Evolutionary conservation across 2,797 vertebrate species (phyloP).

Genomic region (Xenentodon cancila): DNA sequence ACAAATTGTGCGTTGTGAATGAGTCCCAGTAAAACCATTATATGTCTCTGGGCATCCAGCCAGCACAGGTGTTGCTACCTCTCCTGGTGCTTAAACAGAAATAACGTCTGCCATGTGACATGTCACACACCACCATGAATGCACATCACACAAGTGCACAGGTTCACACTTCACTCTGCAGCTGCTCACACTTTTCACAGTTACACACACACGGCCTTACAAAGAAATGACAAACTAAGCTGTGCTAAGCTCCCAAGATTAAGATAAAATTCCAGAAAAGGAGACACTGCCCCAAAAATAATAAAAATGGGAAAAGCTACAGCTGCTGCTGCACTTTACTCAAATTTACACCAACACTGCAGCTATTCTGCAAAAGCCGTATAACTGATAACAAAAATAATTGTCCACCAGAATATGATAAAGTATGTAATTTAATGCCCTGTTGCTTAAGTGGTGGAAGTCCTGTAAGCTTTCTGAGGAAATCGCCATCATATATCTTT

Average conservation of each 20-base stretch:
- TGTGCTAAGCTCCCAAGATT: constrained; percentile 56
- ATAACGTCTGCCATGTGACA: constrained; percentile 46
- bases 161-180: constrained; percentile 7
- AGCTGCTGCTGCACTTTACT: constrained; percentile 55
- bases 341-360: constrained; percentile 54
- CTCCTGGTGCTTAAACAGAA: constrained; percentile 57
- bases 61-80: constrained; percentile 64
- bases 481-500: constrained; percentile 71
- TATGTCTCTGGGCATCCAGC: constrained; percentile 44
- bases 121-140: constrained; percentile 10
- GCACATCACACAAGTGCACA: constrained; percentile 2
- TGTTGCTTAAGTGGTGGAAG: constrained; percentile 75
- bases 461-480: constrained; percentile 68
- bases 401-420: constrained; percentile 79
- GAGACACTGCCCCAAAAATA: constrained; percentile 50
- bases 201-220: constrained; percentile 1
- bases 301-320: constrained; percentile 19
- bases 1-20: constrained; percentile 34
- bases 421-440: constrained; percentile 83
- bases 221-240: constrained; percentile 42
- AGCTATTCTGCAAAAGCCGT: constrained; percentile 65
- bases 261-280: constrained; percentile 47
- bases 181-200: constrained; percentile 25
- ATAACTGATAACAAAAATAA: constrained; percentile 76
- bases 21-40: constrained; percentile 42